phyloP scores from a whole-genome alignment of 2,113 vertebrate genomes.

The Pimephales promelas region DNA sequence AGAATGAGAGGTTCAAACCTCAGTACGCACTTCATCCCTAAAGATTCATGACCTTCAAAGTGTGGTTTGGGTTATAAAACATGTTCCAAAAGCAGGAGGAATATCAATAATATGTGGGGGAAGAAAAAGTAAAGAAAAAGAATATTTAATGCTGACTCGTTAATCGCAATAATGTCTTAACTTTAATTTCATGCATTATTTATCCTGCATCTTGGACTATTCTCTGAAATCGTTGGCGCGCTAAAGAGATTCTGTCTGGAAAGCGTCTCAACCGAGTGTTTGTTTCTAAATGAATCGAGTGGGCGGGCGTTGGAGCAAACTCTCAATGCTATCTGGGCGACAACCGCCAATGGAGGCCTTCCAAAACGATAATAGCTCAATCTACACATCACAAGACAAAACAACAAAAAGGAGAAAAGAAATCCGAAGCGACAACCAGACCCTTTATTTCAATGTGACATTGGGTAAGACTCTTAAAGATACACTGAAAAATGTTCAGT shows the following conservation, averaged over 20 bases:
- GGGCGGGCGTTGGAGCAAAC: background rate
- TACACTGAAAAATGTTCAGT: constrained; percentile 33
- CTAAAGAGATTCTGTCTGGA: background rate
- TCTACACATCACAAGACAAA: background rate
- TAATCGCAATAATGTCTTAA: background rate
- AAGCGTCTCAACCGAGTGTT: background rate
- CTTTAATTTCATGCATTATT: background rate
- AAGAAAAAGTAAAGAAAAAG: background rate
- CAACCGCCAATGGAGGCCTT: background rate
- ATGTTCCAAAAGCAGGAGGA: background rate
- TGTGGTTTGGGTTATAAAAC: background rate
- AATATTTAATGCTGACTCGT: background rate
- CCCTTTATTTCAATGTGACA: constrained; percentile 24
- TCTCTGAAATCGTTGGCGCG: background rate
- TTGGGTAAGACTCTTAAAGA: constrained; percentile 7
- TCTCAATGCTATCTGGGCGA: background rate
- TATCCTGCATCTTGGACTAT: background rate
- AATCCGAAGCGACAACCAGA: background rate
- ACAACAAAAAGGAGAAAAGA: background rate
- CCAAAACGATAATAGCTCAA: background rate
- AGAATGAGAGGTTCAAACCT: background rate
- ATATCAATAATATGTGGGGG: background rate
- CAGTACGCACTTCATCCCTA: background rate
- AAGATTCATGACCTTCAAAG: background rate
- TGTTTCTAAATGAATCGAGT: background rate